Conservation (phyloP, 2,888 invertebrate species). For the Idaea dimidiata region DNA sequence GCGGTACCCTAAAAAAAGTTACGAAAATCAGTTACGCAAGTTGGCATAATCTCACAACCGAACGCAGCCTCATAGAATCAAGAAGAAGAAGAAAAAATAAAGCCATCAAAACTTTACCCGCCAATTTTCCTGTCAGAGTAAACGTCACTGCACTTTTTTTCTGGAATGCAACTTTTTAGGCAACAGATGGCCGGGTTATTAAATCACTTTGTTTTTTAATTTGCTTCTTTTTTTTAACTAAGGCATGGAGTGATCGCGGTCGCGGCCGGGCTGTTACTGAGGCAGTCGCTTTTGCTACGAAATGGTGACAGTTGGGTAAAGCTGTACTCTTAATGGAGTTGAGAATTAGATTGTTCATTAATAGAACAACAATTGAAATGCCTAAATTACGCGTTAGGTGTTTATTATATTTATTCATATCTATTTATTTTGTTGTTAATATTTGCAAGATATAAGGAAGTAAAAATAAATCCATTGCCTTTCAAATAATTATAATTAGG, state of each 20-base stretch:
- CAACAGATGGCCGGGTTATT: slow-evolving; percentile 1
- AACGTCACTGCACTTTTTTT: slow-evolving; percentile 2
- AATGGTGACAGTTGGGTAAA: slow-evolving; percentile 5
- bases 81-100: slow-evolving; percentile 4
- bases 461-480: too few relatives aligned
- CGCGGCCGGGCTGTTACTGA: not conserved
- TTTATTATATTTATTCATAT: too few relatives aligned
- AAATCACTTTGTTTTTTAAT: not conserved
- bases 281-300: slow-evolving; percentile 1
- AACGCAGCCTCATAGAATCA: not conserved
- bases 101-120: slow-evolving; percentile 1
- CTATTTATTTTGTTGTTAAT: too few relatives aligned
- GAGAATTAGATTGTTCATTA: not conserved
- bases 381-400: too few relatives aligned
- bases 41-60: slow-evolving; percentile 9
- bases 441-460: too few relatives aligned
- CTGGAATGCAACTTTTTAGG: slow-evolving; percentile 4
- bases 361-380: not conserved
- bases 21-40: slow-evolving; percentile 27
- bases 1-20: slow-evolving; percentile 26
- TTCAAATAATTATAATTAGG: too few relatives aligned
- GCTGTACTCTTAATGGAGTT: not conserved
- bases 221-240: not conserved
- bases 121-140: not conserved
- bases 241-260: not conserved